phyloP scores from a whole-genome alignment of 23 tunicate genomes.

The Botrylloides violaceus region DNA sequence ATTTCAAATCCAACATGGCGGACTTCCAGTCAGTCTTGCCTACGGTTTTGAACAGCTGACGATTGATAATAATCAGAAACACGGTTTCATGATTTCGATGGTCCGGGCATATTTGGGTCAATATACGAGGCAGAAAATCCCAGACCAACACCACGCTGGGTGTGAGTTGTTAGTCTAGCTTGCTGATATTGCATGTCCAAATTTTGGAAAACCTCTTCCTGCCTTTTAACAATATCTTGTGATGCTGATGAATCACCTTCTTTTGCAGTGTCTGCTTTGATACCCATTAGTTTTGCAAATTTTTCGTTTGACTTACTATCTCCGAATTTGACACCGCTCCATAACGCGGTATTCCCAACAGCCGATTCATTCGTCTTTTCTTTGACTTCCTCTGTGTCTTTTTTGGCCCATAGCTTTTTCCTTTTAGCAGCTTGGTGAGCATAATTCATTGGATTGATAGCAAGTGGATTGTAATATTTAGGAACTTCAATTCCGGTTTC shows the following conservation, averaged over 20 bases:
- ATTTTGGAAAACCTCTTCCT: conserved; percentile 67
- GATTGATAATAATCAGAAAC: no score
- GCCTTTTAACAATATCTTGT: conserved; percentile 50
- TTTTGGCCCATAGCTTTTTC: conserved; percentile 82
- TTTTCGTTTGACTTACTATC: conserved; percentile 63
- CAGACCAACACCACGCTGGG: conserved; percentile 88
- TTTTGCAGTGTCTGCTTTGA: conserved; percentile 31
- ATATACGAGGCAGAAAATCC: conserved; percentile 53
- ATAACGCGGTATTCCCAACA: conserved; percentile 29
- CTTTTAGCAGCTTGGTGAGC: conserved; percentile 82
- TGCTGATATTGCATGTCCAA: conserved; percentile 86
- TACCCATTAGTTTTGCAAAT: conserved; percentile 95
- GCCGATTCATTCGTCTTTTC: neutral
- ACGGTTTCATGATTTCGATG: neutral
- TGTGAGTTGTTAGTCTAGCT: conserved; percentile 83
- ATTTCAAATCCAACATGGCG: no score
- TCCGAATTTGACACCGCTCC: conserved; percentile 71
- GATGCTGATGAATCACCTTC: neutral
- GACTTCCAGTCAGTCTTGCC: no score
- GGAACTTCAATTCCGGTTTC: conserved; percentile 82
- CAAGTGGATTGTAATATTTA: conserved; percentile 75
- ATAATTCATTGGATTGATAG: conserved; percentile 61
- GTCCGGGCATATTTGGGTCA: conserved; percentile 47
- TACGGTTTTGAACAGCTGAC: no score
- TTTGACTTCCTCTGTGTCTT: conserved; percentile 25